phyloP scores from a whole-genome alignment of 35 echinoderm and acorn worm species.

The Anneissia japonica region DNA sequence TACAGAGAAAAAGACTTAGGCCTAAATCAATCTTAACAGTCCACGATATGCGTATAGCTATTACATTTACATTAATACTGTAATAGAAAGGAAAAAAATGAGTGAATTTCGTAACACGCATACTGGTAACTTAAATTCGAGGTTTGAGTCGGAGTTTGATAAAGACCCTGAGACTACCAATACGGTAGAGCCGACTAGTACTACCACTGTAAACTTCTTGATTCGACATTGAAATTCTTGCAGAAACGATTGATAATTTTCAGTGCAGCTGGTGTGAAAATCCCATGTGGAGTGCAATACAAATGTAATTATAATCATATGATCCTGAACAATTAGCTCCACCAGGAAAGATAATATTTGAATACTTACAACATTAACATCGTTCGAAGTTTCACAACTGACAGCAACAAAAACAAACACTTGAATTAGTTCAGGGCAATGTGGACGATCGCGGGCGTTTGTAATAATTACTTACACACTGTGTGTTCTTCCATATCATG shows the following conservation, averaged over 20 bases:
- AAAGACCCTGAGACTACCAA: too few species aligned
- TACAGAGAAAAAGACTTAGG: too few species aligned
- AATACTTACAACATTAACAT: not conserved
- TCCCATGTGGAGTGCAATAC: not conserved
- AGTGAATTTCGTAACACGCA: too few species aligned
- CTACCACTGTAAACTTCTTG: too few species aligned
- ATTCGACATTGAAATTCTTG: not conserved
- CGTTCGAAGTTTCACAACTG: not conserved
- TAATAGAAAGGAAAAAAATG: too few species aligned
- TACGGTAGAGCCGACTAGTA: too few species aligned
- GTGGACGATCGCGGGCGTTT: not conserved
- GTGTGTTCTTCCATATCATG: not conserved
- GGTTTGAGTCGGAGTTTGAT: too few species aligned
- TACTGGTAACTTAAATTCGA: too few species aligned
- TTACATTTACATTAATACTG: too few species aligned
- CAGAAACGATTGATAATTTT: not conserved
- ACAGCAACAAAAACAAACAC: not conserved
- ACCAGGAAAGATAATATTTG: not conserved
- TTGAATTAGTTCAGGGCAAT: not conserved
- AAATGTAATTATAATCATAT: not conserved
- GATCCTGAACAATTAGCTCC: not conserved
- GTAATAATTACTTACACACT: not conserved
- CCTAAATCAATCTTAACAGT: too few species aligned
- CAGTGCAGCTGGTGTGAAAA: not conserved
- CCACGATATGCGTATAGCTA: too few species aligned